Evolutionary conservation across 1,140 invertebrate genomes (phyloP).

Genomic region (Muscidifurax raptorellus): DNA sequence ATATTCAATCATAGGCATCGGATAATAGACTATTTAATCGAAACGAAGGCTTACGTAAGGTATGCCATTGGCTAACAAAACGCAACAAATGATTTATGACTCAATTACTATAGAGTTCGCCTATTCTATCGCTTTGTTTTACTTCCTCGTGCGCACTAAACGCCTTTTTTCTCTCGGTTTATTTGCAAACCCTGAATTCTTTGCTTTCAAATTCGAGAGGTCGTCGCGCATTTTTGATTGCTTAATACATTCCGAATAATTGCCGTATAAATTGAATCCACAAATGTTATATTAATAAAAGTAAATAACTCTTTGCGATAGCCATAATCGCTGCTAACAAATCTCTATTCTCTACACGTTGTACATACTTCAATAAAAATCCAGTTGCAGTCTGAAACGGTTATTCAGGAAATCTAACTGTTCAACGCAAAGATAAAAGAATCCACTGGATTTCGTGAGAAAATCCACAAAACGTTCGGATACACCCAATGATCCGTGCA

Average conservation of each 20-base stretch:
- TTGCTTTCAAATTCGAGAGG: no score
- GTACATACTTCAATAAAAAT: no score
- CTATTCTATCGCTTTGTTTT: conserved; percentile 22
- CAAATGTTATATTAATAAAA: no score
- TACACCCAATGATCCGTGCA: not conserved
- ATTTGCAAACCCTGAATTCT: conserved; percentile 4
- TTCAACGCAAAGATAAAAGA: not conserved
- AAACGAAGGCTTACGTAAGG: conserved; percentile 17
- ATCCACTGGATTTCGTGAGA: not conserved
- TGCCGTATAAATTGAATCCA: not conserved
- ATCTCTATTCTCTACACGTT: no score
- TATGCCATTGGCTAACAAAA: not conserved
- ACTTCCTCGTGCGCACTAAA: conserved; percentile 18
- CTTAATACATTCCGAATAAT: not conserved
- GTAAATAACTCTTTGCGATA: no score
- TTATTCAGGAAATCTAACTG: not conserved
- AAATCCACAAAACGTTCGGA: conserved; percentile 2
- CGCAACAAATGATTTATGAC: conserved; percentile 27
- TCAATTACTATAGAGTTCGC: conserved; percentile 28
- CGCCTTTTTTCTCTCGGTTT: not conserved
- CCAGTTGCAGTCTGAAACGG: no score
- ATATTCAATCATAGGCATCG: conserved; percentile 19
- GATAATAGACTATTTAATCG: conserved; percentile 30
- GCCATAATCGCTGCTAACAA: no score
- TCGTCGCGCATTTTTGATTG: no score